Evolutionary conservation across 2,888 invertebrate genomes (phyloP).

Genomic region (Polylopha cassiicola): DNA sequence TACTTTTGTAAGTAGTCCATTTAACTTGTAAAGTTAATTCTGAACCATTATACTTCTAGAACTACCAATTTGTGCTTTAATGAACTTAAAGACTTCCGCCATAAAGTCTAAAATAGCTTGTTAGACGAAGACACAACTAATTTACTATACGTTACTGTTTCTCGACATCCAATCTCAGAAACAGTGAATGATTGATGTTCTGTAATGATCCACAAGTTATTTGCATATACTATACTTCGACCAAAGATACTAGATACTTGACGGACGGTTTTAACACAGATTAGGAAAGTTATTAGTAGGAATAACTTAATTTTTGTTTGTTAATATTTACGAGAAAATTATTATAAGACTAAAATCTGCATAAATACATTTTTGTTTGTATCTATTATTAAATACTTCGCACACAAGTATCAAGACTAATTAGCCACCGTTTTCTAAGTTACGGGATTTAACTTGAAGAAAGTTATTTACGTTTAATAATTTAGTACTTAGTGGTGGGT

Average conservation of each 20-base stretch:
- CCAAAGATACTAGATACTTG: slow-evolving; percentile 23
- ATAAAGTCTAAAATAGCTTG: background rate
- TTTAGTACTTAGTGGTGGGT: slow-evolving; percentile 7
- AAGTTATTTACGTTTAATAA: slow-evolving; percentile 17
- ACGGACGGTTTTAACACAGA: background rate
- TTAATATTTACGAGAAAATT: too few species aligned
- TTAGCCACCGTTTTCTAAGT: slow-evolving; percentile 1
- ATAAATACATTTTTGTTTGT: too few species aligned
- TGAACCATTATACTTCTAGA: too few species aligned
- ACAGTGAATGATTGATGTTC: slow-evolving; percentile 38
- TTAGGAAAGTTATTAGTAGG: background rate
- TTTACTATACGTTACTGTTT: background rate
- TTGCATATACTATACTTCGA: slow-evolving; percentile 31
- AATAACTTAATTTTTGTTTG: too few species aligned
- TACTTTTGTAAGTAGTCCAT: too few species aligned
- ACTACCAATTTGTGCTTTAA: too few species aligned
- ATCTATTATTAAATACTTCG: too few species aligned
- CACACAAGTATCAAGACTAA: slow-evolving; percentile 7
- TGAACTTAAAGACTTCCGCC: background rate
- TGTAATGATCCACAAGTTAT: slow-evolving; percentile 29
- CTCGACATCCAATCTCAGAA: slow-evolving; percentile 12
- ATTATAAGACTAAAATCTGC: too few species aligned
- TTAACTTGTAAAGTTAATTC: too few species aligned
- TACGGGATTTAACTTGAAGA: slow-evolving; percentile 8
- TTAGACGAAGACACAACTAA: background rate